phyloP scores from a whole-genome alignment of 1,140 invertebrate species.

The Probaryconus sp. region DNA sequence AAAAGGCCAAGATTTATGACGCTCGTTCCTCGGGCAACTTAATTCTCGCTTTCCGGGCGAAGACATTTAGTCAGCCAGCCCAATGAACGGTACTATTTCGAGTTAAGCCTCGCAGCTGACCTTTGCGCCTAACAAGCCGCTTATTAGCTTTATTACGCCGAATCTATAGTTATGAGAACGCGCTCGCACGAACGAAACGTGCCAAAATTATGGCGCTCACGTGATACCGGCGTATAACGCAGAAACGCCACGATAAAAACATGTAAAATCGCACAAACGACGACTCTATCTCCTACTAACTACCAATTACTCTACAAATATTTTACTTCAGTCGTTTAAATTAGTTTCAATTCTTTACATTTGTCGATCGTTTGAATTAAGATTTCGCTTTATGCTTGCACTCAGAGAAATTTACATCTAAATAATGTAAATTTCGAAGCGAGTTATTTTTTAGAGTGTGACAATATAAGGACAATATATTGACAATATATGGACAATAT shows the following conservation, averaged over 20 bases:
- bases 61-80: constrained; percentile 40
- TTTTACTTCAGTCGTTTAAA: no score
- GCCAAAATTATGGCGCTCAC: constrained; percentile 45
- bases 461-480: no score
- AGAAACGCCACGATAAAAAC: constrained; percentile 17
- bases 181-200: constrained; percentile 33
- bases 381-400: no score
- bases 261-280: no score
- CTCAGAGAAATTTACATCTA: no score
- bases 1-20: constrained; percentile 53
- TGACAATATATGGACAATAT: no score
- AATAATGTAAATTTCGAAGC: no score
- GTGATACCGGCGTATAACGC: constrained; percentile 34
- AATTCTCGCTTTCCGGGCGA: constrained; percentile 53
- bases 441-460: no score
- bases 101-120: constrained; percentile 44
- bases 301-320: no score
- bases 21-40: constrained; percentile 50
- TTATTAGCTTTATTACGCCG: constrained; percentile 48
- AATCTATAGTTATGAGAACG: constrained; percentile 52
- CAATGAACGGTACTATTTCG: constrained; percentile 21
- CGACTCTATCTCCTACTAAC: no score
- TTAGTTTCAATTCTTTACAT: no score
- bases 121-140: constrained; percentile 39
- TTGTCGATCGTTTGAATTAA: no score